Conservation (phyloP, 2,797 vertebrate species). For the Saxicola maurus region DNA sequence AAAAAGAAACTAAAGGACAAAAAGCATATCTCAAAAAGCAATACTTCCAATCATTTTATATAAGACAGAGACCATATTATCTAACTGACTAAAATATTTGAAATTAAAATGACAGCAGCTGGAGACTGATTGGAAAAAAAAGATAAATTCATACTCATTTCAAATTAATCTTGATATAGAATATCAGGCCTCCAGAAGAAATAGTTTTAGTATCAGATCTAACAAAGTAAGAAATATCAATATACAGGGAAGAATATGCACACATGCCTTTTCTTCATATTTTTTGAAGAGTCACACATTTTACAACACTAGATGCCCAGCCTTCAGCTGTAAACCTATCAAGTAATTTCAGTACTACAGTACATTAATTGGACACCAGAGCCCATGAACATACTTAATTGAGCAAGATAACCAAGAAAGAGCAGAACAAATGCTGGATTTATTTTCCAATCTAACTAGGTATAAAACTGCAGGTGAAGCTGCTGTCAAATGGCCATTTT, state of each 20-base stretch:
- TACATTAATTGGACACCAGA: fast-evolving
- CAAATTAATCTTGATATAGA: neutral
- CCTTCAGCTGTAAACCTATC: neutral
- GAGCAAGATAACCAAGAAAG: neutral
- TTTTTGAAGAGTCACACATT: neutral
- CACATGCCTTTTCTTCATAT: neutral
- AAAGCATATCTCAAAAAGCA: no score
- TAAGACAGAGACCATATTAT: no score
- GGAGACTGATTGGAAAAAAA: no score
- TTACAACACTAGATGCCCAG: neutral
- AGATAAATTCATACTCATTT: neutral
- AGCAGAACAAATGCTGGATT: neutral
- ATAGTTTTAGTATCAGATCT: neutral
- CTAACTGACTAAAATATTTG: no score
- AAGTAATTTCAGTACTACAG: neutral
- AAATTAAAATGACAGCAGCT: no score
- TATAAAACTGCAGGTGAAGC: neutral
- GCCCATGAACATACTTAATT: neutral
- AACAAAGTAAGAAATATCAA: neutral
- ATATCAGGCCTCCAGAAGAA: neutral
- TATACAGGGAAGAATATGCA: neutral
- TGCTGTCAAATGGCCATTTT: neutral
- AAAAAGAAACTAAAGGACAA: neutral
- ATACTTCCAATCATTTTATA: no score
- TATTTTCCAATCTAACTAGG: neutral